Conservation (phyloP, 92 coral and sea anemone genomes). For the Epizoanthus stellaris region DNA sequence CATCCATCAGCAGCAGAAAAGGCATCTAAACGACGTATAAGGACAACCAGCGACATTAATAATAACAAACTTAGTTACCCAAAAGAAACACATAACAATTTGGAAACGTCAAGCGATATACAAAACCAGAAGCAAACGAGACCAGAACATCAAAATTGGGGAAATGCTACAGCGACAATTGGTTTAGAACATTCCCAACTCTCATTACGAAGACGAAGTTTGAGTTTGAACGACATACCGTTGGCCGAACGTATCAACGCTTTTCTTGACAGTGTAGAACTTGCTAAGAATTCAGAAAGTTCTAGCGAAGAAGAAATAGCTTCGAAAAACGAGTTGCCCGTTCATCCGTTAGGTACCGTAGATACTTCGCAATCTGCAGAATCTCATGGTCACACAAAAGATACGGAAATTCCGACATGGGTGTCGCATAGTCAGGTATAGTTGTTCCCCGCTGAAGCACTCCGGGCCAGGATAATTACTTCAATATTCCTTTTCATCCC, state of each 20-base stretch:
- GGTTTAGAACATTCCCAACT: not conserved
- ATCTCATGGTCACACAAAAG: too few species aligned
- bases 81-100: not conserved
- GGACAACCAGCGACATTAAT: not conserved
- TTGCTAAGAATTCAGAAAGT: not conserved
- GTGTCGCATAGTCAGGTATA: too few species aligned
- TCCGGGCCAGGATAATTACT: too few species aligned
- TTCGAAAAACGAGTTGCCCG: not conserved
- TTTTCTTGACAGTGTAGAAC: constrained; percentile 32
- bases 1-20: not conserved
- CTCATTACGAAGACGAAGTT: constrained; percentile 28
- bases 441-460: too few species aligned
- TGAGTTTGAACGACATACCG: constrained; percentile 39
- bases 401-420: too few species aligned
- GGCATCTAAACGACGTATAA: not conserved
- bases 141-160: not conserved
- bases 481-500: too few species aligned
- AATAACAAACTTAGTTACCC: not conserved
- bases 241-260: constrained; percentile 28
- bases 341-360: too few species aligned
- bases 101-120: not conserved
- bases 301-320: constrained; percentile 23
- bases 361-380: too few species aligned
- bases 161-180: not conserved
- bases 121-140: constrained; percentile 1